Evolutionary conservation across 2,797 vertebrate genomes (phyloP), one percentile per base, ranked within the genome.

Genomic region (Poeciliopsis gracilis): DNA sequence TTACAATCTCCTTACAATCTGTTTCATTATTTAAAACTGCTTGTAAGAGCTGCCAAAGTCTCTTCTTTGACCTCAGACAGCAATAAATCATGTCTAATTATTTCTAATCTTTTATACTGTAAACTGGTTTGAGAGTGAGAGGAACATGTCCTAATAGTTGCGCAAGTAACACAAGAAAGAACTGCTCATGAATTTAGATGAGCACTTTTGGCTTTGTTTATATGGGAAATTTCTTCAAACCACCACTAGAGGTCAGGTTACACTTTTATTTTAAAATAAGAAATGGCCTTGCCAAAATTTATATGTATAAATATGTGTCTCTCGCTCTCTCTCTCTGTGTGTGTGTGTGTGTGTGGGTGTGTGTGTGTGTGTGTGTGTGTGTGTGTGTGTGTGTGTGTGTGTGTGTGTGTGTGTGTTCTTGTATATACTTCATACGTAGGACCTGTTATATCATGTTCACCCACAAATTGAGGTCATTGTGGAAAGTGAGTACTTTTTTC

Each of bases 231-330:
- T 30, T 69, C 1, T 7, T 69, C 45, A 71, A 5, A 46, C 53
- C 0, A 71, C 85, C 91, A 89, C 82, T 51, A 79, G 90, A 30
- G 84, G 89, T 88, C 86, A 81, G 51, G 0, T 41, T 46, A 3
- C 28, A 41, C n/a, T 70, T 63, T 45, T 16, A 47, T 4, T 5
- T 72, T 4, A 59, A 70, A 28, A 55, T 11, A 55, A 23, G 53
- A 55, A 55, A 55, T 25, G 53, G 25, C 53, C 53, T 25, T n/a
- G 25, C 25, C 25, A 55, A 55, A 1, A n/a, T 55, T 12, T n/a
- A 49, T 20, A 49, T 18, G 18, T 49, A 20, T 20, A 49, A 7
- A 49, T 7, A 6, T 20, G 5, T 20, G 16, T 20, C 1, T 38
- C 5, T 36, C 36, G 2, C 1, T 41, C 1, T 8, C 38, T 8